Conservation (phyloP, 2,797 vertebrate species). For the Helarctos malayanus region DNA sequence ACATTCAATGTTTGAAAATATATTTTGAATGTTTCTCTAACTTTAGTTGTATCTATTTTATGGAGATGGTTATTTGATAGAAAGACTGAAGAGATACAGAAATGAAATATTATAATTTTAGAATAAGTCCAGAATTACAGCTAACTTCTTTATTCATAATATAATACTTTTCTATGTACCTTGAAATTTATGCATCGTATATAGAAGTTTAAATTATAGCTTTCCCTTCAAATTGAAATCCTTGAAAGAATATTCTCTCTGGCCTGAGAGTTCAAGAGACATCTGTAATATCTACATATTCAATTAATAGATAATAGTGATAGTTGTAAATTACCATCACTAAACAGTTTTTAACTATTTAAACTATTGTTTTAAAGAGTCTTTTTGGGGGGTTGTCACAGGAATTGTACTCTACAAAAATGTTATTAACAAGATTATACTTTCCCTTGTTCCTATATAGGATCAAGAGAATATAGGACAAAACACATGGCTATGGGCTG, state of each 20-base stretch:
- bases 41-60: background rate
- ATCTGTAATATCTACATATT: slow-evolving; percentile 4
- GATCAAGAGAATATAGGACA: background rate
- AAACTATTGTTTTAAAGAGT: background rate
- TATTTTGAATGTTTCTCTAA: background rate
- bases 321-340: background rate
- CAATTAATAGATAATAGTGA: slow-evolving; percentile 10
- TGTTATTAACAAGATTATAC: background rate
- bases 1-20: background rate
- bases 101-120: slow-evolving; percentile 30
- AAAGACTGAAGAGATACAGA: background rate
- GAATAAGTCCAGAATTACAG: slow-evolving; percentile 12
- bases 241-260: slow-evolving; percentile 1
- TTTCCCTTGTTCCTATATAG: background rate
- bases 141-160: background rate
- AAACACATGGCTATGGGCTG: background rate
- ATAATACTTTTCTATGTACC: background rate
- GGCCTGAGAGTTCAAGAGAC: background rate
- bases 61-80: background rate
- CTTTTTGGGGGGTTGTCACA: background rate
- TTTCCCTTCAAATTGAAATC: slow-evolving; percentile 38
- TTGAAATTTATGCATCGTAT: background rate
- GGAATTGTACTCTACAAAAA: slow-evolving; percentile 12
- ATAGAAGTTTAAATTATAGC: slow-evolving; percentile 9
- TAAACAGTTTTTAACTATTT: background rate